Conservation (phyloP, 2,797 vertebrate species). For the Nyctalus aviator region DNA sequence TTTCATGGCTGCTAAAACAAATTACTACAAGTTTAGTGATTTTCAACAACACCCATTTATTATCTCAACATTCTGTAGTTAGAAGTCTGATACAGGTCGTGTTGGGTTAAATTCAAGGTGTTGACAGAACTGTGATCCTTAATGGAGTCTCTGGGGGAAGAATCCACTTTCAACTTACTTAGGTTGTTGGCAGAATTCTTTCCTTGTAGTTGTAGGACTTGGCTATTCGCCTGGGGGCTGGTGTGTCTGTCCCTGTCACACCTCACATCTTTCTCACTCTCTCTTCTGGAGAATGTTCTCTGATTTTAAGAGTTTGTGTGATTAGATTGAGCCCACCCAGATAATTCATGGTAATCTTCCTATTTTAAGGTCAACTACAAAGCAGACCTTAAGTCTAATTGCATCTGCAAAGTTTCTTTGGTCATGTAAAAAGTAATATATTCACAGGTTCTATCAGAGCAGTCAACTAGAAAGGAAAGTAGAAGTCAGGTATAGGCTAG, state of each 20-base stretch:
- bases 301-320: neutral
- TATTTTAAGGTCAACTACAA: neutral
- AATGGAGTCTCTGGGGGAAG: neutral
- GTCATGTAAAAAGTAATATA: neutral
- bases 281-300: neutral
- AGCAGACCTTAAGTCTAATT: neutral
- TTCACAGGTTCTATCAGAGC: neutral
- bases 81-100: neutral
- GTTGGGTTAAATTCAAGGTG: neutral
- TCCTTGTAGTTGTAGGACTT: neutral
- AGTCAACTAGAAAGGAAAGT: neutral
- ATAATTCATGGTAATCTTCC: neutral
- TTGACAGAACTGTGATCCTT: neutral
- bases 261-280: neutral
- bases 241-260: no score
- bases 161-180: neutral
- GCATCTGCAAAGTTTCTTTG: neutral
- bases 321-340: neutral
- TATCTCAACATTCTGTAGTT: neutral
- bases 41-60: neutral
- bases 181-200: neutral
- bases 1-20: neutral
- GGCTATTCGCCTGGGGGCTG: neutral
- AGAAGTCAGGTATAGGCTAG: neutral
- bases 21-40: neutral